Percentiles rank a stretch among this genome's conserved stretches.
These are phyloP conservation scores for Berghia stephanieae DNA, from an alignment of 1,140 invertebrate species.

Conservation along the genomic window DNA sequence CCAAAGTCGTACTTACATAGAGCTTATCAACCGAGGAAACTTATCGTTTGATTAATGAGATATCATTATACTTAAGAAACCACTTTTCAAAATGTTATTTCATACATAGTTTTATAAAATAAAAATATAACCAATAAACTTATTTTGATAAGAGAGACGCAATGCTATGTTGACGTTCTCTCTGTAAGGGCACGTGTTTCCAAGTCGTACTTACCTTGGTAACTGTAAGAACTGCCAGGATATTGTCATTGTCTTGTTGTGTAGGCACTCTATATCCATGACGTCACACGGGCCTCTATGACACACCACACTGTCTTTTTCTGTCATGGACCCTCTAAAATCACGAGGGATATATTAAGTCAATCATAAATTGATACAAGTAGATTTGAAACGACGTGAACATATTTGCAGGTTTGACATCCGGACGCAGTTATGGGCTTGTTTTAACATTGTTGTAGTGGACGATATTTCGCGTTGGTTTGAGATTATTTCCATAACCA, in stretches of 20 bases:
- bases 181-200: not conserved
- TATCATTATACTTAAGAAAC: not conserved
- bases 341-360: not conserved
- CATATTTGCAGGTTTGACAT: no score
- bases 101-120: not conserved
- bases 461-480: no score
- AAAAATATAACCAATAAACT: not conserved
- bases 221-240: constrained; percentile 62
- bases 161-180: not conserved
- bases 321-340: constrained; percentile 39
- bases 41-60: no score
- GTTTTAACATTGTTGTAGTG: no score
- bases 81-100: not conserved
- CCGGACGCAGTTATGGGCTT: no score
- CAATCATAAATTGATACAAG: not conserved
- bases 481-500: no score
- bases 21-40: no score
- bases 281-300: constrained; percentile 46
- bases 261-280: constrained; percentile 54
- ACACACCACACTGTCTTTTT: constrained; percentile 57
- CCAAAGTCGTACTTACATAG: no score
- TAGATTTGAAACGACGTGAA: not conserved
- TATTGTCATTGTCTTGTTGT: constrained; percentile 63
- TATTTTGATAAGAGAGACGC: not conserved
- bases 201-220: constrained; percentile 37